Conservation (phyloP, 2,888 invertebrate genomes). For the Rosalia funebris region DNA sequence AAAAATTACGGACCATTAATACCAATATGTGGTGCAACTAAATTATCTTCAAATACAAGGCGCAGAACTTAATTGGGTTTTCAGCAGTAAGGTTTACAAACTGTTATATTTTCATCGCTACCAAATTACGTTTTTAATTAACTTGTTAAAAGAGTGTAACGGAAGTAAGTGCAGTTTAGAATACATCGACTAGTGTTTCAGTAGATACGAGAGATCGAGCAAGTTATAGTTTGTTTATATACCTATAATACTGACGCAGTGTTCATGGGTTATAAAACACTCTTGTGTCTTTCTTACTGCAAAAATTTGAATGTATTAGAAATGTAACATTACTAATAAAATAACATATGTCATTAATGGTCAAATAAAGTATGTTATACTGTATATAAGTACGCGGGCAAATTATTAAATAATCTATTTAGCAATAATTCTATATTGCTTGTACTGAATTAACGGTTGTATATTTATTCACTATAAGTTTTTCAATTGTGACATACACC, state of each 20-base stretch:
- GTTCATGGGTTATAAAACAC: constrained; percentile 24
- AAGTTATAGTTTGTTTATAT: constrained; percentile 30
- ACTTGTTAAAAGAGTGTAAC: not conserved
- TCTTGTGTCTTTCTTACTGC: constrained; percentile 28
- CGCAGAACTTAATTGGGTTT: not conserved
- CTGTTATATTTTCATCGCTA: constrained; percentile 15
- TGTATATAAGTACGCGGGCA: no score
- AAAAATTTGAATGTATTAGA: constrained; percentile 15
- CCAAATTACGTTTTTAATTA: not conserved
- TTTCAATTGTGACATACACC: no score
- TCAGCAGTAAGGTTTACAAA: not conserved
- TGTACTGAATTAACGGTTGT: no score
- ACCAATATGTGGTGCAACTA: not conserved
- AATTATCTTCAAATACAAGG: not conserved
- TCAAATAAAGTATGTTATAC: no score
- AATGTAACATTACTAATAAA: no score
- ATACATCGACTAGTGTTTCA: constrained; percentile 1
- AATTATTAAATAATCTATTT: no score
- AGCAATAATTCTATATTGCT: no score
- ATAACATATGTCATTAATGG: no score
- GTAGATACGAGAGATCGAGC: constrained; percentile 1
- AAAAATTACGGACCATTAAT: not conserved
- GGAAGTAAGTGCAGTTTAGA: constrained; percentile 12
- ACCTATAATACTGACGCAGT: constrained; percentile 32
- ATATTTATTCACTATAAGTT: no score